Evolutionary conservation across 2,113 vertebrate genomes (phyloP), one percentile per base, ranked within the genome.

Genomic region (Ameiurus melas): DNA sequence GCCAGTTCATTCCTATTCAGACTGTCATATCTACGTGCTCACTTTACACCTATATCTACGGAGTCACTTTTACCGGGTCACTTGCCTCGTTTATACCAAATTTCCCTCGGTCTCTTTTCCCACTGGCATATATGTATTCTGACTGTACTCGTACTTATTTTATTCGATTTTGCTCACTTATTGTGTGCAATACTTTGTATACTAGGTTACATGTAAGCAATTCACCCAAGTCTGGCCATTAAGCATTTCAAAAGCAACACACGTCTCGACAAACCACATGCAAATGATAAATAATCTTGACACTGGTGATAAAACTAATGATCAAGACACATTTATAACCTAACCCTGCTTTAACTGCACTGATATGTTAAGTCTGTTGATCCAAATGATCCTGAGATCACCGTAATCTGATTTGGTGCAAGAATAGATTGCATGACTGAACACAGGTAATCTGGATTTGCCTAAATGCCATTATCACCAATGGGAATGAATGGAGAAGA

Each of bases 401-500:
- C 5, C 8, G 10, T 83, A 87, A 87, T 88, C 80, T 22, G 27
- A 53, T 87, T 71, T 43, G 4, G n/a, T 62, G 39, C 70, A 77
- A 6, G 55, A 77, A 86, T 20, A 77, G 70, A 68, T 27, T 47
- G 8, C 6, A 39, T 83, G 30, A 75, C 39, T 22, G 73, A 68
- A 66, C 53, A 73, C 71, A 33, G 51, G 47, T 87, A 80, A 91
- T 86, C 79, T 75, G 57, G 81, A 90, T 91, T 88, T 58, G 22
- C 4, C 30, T 60, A 43, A 62, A 91, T 84, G 10, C 25, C 36
- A 79, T 86, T 25, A 86, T 80, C 33, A 78, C 60, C 64, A 68
- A 58, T 75, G 39, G 55, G 78, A 71, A 64, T 83, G 85, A 89
- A 86, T 71, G 57, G 30, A 58, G 36, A 58, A 33, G n/a, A 30